A percentile compares a stretch with the other conserved stretches of the same genome.
phyloP scores from a whole-genome alignment of 64 coral and sea anemone species.

The Dendrophyllia cribrosa region DNA sequence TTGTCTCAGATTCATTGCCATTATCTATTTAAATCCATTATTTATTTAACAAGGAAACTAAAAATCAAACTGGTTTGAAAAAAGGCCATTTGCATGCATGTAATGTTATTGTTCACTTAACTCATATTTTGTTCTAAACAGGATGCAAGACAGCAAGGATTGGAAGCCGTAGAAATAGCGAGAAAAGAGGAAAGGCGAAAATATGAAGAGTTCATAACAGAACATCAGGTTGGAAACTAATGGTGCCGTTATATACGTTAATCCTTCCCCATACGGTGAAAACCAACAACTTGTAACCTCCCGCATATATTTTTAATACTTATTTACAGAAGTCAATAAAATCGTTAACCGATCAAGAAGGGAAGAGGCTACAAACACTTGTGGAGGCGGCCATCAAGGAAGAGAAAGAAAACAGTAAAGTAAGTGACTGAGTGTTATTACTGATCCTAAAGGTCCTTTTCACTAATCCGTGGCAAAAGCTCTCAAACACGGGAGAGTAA shows the following conservation, averaged over 20 bases:
- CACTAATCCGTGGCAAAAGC: too few relatives aligned
- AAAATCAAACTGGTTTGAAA: too few relatives aligned
- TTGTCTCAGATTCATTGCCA: too few relatives aligned
- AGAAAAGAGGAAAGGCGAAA: slow-evolving; percentile 36
- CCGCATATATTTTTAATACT: not conserved
- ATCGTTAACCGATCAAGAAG: slow-evolving; percentile 44
- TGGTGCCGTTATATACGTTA: not conserved
- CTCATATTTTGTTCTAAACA: not conserved
- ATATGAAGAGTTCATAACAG: slow-evolving; percentile 40
- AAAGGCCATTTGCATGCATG: not conserved
- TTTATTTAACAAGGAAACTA: too few relatives aligned
- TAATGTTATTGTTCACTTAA: not conserved
- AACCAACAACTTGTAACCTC: not conserved
- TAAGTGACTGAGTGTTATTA: not conserved
- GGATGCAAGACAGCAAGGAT: slow-evolving; percentile 39
- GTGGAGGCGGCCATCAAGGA: slow-evolving; percentile 61
- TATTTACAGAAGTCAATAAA: slow-evolving; percentile 29
- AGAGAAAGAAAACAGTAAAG: slow-evolving; percentile 56
- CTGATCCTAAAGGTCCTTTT: not conserved
- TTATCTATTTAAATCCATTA: too few relatives aligned
- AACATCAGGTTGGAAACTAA: slow-evolving; percentile 1
- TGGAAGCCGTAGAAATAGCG: slow-evolving; percentile 30
- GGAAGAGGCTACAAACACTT: slow-evolving; percentile 32
- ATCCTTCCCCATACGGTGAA: not conserved
- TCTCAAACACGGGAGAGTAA: too few relatives aligned